phyloP scores from a whole-genome alignment of 2,113 vertebrate species.

The Planiliza haematocheilus region DNA sequence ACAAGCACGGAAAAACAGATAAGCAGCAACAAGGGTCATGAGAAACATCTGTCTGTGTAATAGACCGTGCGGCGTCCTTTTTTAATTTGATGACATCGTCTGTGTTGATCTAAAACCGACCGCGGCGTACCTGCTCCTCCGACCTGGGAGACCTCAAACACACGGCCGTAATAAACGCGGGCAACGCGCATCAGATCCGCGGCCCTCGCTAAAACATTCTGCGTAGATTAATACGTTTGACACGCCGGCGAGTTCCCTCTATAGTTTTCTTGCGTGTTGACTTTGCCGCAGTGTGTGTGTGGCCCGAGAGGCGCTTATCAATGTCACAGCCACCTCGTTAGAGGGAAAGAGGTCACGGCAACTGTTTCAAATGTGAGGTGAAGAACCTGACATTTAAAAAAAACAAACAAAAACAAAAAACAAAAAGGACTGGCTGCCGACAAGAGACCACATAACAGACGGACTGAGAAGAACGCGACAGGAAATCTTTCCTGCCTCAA shows the following conservation, averaged over 20 bases:
- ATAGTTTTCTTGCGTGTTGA: constrained; percentile 12
- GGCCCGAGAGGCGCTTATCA: constrained; percentile 51
- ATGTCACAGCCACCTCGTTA: constrained; percentile 62
- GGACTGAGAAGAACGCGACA: too few species aligned
- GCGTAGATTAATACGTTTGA: too few species aligned
- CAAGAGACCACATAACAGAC: too few species aligned
- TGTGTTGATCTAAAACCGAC: constrained; percentile 8
- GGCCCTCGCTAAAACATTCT: neutral
- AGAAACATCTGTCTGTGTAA: constrained; percentile 67
- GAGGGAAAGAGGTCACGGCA: constrained; percentile 38
- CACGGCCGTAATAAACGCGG: neutral
- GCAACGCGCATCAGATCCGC: neutral
- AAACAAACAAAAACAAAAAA: too few species aligned
- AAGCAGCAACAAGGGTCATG: constrained; percentile 72
- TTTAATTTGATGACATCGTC: constrained; percentile 54
- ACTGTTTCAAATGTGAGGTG: constrained; percentile 24
- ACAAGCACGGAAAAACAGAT: constrained; percentile 41
- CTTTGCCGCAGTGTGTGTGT: constrained; percentile 23
- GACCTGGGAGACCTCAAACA: neutral
- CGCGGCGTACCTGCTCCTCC: neutral
- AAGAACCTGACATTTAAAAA: neutral
- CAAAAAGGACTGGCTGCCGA: neutral
- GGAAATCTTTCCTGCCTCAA: too few species aligned
- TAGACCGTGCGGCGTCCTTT: constrained; percentile 60
- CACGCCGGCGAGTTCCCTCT: too few species aligned